Evolutionary conservation across 1,140 invertebrate genomes (phyloP), one percentile per base, ranked within the genome.

Genomic region (Sitophilus oryzae): DNA sequence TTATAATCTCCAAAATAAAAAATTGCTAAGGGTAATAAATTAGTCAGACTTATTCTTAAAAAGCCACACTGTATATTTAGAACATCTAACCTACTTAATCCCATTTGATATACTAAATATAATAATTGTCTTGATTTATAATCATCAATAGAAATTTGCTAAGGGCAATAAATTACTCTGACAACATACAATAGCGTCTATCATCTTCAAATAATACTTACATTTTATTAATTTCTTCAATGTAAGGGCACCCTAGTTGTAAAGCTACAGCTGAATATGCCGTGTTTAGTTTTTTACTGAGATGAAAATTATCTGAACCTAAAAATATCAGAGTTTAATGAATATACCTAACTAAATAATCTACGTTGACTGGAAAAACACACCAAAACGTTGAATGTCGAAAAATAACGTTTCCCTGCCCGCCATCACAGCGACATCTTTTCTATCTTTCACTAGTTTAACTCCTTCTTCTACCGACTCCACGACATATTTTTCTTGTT

Each of bases 251-350:
- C 4, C 83, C 83, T 19, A 80, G 75, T 72, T 85, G 83, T n/a
- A 86, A 71, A 2, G 84, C 83, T 18, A 86, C 83, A 0, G 83
- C 83, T 2, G 84, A 85, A 66, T 85, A 86, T 36, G 82, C 74
- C 0, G 83, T 86, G 59, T 82, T 84, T 2, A 85, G 67, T 66
- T 85, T 85, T 67, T 85, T 81, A 64, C 83, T 85, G 10, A 86
- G 64, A 68, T 85, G 83, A 67, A 85, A 86, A 69, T 83, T 80
- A 58, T 80, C 77, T 1, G 79, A 72, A 5, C 82, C 82, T 80
- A 68, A 48, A 67, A 67, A 56, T n/a, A n/a, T n/a, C n/a, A n/a
- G n/a, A n/a, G n/a, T n/a, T n/a, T n/a, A n/a, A n/a, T n/a, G 3
- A 37, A 37, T 37, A n/a, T 4, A 37, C n/a, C 36, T 4, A 14